phyloP scores from a whole-genome alignment of 2,797 vertebrate species.

The Dryobates pubescens region DNA sequence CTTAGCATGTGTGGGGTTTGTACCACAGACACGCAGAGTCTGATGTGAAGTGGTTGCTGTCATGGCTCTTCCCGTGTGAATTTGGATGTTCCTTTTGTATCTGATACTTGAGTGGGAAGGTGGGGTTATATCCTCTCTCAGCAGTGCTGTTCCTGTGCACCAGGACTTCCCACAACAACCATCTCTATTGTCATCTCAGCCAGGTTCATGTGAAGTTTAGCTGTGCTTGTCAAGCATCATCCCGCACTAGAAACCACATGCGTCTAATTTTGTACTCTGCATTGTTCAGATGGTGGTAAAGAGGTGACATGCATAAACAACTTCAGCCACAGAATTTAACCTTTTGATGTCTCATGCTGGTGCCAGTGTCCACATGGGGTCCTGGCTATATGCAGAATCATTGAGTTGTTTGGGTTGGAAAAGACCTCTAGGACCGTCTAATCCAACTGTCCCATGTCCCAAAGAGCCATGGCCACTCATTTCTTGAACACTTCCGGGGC shows the following conservation, averaged over 20 bases:
- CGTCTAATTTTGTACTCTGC: background rate
- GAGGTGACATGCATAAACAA: conserved; percentile 46
- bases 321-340: conserved; percentile 37
- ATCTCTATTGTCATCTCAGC: background rate
- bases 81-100: conserved; percentile 6
- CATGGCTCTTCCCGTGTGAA: background rate
- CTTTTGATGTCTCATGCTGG: conserved; percentile 30
- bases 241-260: background rate
- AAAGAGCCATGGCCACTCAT: too few species aligned
- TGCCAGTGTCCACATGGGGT: background rate
- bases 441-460: too few species aligned
- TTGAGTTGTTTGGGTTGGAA: too few species aligned
- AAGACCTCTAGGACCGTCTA: too few species aligned
- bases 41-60: background rate
- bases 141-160: background rate
- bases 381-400: background rate
- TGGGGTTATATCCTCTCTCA: conserved; percentile 22
- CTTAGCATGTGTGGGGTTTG: background rate
- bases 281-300: conserved; percentile 16
- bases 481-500: too few species aligned
- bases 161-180: background rate
- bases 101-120: background rate
- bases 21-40: background rate
- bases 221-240: background rate
- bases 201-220: conserved; percentile 28